Evolutionary conservation across 2,888 invertebrate species (phyloP), one percentile per base, ranked within the genome.

Genomic region (Parnassius apollo): DNA sequence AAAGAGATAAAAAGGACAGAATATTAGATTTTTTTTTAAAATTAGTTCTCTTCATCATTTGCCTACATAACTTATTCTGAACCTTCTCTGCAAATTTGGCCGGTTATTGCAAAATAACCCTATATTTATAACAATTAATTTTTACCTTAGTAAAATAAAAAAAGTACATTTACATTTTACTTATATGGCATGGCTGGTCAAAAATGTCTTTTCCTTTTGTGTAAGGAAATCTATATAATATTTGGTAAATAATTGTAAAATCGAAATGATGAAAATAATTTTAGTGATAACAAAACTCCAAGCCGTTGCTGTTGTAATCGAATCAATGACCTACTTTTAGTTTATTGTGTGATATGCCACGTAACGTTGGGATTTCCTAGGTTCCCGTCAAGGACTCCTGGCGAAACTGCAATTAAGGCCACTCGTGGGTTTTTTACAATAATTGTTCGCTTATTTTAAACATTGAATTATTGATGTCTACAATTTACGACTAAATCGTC

Each of bases 291-390:
- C 3, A 35, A 73, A 65, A 68, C 81, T 85, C 80, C 45, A 62
- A 8, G 68, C 12, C 56, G 69, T 70, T 65, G 66, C 49, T 83
- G 81, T 82, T 67, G 75, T 70, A 75, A 85, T 84, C 71, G 73
- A 83, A 76, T 77, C 78, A 79, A 75, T 86, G 89, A 75, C 89
- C 90, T 76, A 89, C 80, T 82, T 89, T 78, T 65, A 66, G 69
- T 64, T 74, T 71, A 76, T 77, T 78, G 78, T 77, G 75, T 72
- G 71, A 64, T 65, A 66, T 66, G 76, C 75, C 72, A 77, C 80
- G 82, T 81, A 81, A 80, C 71, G 69, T 72, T 74, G 90, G 90
- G 84, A 85, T 91, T 89, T 87, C 89, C 90, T 87, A 74, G 75
- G 77, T 72, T 83, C 81, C 74, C 69, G 70, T 69, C 88, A 88